Evolutionary conservation across 2,113 vertebrate genomes (phyloP), one percentile per base, ranked within the genome.

Genomic region (Orcinus orca): DNA sequence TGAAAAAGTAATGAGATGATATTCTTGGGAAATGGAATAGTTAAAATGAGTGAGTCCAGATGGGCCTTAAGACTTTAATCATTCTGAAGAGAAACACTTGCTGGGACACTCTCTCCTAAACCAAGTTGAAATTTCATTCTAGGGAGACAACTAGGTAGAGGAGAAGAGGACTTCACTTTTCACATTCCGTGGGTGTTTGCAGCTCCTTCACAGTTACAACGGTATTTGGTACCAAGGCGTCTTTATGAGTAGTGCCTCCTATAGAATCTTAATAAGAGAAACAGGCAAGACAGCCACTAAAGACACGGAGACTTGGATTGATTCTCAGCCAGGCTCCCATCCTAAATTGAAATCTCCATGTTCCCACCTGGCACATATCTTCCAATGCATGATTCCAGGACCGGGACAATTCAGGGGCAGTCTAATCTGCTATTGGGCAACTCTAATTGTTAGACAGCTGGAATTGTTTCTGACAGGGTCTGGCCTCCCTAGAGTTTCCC

Each of bases 1-100:
- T 98, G 97, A 97, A 98, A 97, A 98, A 97, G 97, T 97, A 98
- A 98, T 97, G 98, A 98, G 97, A 97, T 97, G 98, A 97, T 97
- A 96, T 98, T 97, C 97, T 97, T 97, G 97, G 97, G 96, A 97
- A 97, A 97, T 95, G 79, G 98, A 98, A 98, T 95, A 97, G 97
- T 97, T 97, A 96, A 97, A 97, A 97, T 94, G 97, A 97, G 97
- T 97, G 98, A 93, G 86, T 84, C 95, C 91, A 85, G 96, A 93
- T 87, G 93, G 82, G 91, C 92, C 88, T 29, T 10, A 86, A 82
- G 97, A 89, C 91, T 96, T 98, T 96, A 97, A 97, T 98, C 98
- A 98, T 96, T 29, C 94, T 70, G 62, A 96, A 97, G 90, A 95
- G 96, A 97, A 98, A 97, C 55, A 74, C 87, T 95, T 63, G n/a